phyloP scores from a whole-genome alignment of 2,888 invertebrate genomes.

The Caenorhabditis japonica region DNA sequence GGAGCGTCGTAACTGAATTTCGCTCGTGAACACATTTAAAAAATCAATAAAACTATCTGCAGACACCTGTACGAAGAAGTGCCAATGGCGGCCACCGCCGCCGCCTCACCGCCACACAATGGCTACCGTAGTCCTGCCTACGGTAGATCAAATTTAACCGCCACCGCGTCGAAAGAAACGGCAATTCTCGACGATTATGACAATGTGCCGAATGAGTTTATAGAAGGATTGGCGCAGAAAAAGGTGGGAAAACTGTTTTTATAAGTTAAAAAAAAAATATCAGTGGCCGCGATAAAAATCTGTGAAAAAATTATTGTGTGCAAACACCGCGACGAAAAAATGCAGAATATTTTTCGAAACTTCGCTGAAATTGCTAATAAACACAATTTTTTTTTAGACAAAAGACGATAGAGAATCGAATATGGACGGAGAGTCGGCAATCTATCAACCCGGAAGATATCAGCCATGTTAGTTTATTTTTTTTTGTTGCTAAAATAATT shows the following conservation, averaged over 20 bases:
- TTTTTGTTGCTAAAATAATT: not conserved
- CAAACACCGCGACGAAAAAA: no score
- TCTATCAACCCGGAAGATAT: slow-evolving; percentile 55
- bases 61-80: slow-evolving; percentile 54
- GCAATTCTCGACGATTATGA: slow-evolving; percentile 53
- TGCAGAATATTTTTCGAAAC: no score
- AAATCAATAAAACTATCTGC: no score
- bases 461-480: slow-evolving; percentile 51
- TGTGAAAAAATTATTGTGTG: no score
- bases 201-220: slow-evolving; percentile 49
- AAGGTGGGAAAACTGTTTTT: slow-evolving; percentile 8
- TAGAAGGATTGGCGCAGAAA: slow-evolving; percentile 8
- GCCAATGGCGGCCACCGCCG: slow-evolving; percentile 19
- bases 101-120: not conserved
- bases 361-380: no score
- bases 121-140: slow-evolving; percentile 21
- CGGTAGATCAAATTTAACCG: not conserved
- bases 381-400: no score
- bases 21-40: no score
- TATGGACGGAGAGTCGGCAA: slow-evolving; percentile 34
- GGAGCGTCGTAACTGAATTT: no score
- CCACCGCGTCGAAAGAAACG: slow-evolving; percentile 25
- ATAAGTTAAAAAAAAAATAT: no score
- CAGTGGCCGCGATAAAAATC: no score
- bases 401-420: slow-evolving; percentile 16